Evolutionary conservation across 2,113 vertebrate genomes (phyloP), one percentile per base, ranked within the genome.

Genomic region (Bubo blakistoni): DNA sequence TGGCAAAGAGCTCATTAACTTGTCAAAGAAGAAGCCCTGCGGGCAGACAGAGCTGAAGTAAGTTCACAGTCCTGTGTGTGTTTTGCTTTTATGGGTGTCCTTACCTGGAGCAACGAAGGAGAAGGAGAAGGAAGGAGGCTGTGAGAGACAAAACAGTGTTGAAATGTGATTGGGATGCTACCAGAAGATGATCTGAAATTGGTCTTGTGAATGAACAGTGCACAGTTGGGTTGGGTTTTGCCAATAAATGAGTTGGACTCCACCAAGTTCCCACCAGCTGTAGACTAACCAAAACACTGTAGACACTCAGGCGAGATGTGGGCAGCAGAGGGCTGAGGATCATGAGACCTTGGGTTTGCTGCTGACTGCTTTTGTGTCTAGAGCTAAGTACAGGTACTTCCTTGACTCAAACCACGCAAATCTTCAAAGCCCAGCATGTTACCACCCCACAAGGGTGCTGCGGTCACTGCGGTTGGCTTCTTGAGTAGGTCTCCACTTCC

Each of bases 11-110:
- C 98, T 99, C 30, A 97, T 99, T 34, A 98, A 93, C 78, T 98
- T 99, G 93, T 98, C 98, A 0, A 99, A 97, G 97, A 98, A 99
- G 98, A 99, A 99, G 87, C 98, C 99, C 19, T 99, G 99, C 61
- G 99, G 99, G 88, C 99, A 99, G 90, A 99, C 96, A 1, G 99
- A 99, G 95, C 98, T 99, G 97, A 99, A 99, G 99, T 99, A 98
- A 98, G 99, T 98, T 30, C 72, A 66, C 16, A 58, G 16, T n/a
- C 30, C 59, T 21, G 3, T 20, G 14, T 46, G 20, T 25, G 25
- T 49, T 73, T 58, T 86, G 34, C 29, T 85, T 87, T 79, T 51
- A 40, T 55, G n/a, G 6, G 12, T 73, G 8, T 69, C n/a, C 16
- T 20, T 65, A 44, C 27, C 19, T 85, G 80, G 36, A 83, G 44